Percentiles rank a stretch among this genome's conserved stretches.
Conservation (phyloP, 2,797 vertebrate genomes). For the Falco naumanni region DNA sequence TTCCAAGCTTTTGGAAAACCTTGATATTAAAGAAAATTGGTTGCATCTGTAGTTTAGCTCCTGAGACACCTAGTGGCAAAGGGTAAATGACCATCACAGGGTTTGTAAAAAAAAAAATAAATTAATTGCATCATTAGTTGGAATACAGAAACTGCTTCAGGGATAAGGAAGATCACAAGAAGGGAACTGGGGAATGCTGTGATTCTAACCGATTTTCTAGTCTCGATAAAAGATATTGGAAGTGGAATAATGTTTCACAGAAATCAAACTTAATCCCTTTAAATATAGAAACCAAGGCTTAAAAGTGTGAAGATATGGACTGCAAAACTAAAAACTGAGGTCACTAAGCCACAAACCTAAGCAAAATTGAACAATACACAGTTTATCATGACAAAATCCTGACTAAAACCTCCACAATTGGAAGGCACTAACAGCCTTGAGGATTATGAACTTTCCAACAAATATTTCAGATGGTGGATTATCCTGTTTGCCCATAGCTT, state of each 20-base stretch:
- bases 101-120: not conserved
- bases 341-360: not conserved
- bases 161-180: not conserved
- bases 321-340: not conserved
- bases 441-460: not conserved
- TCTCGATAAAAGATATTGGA: not conserved
- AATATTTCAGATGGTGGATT: not conserved
- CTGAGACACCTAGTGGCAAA: not conserved
- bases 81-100: not conserved
- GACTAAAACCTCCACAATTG: not conserved
- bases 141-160: not conserved
- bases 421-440: not conserved
- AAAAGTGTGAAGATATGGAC: not conserved
- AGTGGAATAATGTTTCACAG: not conserved
- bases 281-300: not conserved
- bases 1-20: not conserved
- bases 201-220: not conserved
- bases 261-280: not conserved
- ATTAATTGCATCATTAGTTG: rapidly evolving
- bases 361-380: not conserved
- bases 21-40: not conserved
- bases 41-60: not conserved
- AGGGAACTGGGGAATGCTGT: not conserved
- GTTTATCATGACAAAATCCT: not conserved
- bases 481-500: not conserved